Base-by-base conservation (phyloP, 2,113 vertebrate genomes). In the Scytalopus superciliaris region DNA sequence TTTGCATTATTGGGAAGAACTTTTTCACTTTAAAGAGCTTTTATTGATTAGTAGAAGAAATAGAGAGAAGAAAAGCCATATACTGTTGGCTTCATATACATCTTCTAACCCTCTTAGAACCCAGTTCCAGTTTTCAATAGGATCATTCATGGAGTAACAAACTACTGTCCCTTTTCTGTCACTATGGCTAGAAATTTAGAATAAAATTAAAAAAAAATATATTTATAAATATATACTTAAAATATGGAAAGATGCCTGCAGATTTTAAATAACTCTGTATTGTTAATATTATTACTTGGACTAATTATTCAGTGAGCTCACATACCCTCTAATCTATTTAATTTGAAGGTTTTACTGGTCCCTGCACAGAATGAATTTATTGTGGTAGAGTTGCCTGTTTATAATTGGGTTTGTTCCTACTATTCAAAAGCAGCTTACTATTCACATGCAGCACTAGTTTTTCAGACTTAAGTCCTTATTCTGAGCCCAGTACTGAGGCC, bases 1-100 rank as follows among this genome's bases (percentile, higher is more conserved):
- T 96, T 89, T 96, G 47, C 56, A 75, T 96, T 94, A 84, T 75
- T 92, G 52, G 44, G 55, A 95, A 80, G 30, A 83, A 91, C 56
- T 87, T 89, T 89, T 95, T 85, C 63, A 50, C 55, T 93, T 91
- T 74, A 91, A 95, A 92, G 53, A 89, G 60, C 47, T 90, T 88
- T 74, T 81, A 94, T 89, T 91, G 96, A 90, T 92, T 72, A 60
- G 14, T 45, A 59, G 75, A 74, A 84, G 50, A 91, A 85, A 83
- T 31, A 73, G 13, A 86, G 25, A 66, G 56, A 82, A 59, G 31
- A 77, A 84, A 90, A 60, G 39, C 17, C 22, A 44, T 31, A 28
- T 47, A 24, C 21, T 47, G 16, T 39, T 60, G 78, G 60, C 33
- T 75, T 83, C 37, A 37, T 37, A 45, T 87, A 9, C 11, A 37